These are phyloP conservation scores for Sitobion miscanthi DNA, from an alignment of 1,140 invertebrate species.

Conservation along the genomic window DNA sequence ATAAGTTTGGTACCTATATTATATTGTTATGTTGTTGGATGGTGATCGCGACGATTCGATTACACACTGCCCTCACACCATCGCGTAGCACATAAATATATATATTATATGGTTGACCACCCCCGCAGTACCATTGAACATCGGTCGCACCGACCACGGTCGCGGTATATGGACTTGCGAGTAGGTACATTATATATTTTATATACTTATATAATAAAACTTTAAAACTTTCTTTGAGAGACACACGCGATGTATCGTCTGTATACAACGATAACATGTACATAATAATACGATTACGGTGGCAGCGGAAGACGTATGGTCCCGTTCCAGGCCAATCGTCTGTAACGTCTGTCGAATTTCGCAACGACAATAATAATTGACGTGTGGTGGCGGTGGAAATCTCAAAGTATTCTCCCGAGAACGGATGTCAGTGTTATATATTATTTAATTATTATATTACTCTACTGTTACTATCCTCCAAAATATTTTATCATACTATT, in stretches of 20 bases:
- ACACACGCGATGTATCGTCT: background rate
- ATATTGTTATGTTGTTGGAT: background rate
- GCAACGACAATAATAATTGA: background rate
- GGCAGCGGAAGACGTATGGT: background rate
- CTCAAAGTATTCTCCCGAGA: background rate
- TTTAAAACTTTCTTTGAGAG: background rate
- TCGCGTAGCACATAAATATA: background rate
- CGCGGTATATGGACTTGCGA: background rate
- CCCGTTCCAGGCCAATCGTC: background rate
- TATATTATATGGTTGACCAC: background rate
- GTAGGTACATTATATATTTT: background rate
- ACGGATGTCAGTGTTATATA: background rate
- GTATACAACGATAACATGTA: background rate
- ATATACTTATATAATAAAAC: background rate
- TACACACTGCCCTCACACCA: background rate
- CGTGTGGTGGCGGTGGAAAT: background rate
- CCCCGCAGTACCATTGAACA: background rate
- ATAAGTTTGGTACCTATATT: background rate
- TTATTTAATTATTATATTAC: background rate
- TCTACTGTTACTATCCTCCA: background rate
- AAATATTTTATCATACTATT: background rate
- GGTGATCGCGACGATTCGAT: background rate
- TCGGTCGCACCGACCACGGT: background rate
- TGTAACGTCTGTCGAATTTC: slow-evolving; percentile 5
- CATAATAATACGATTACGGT: slow-evolving; percentile 1